These are phyloP conservation scores for Paratrypauchen microcephalus DNA, from an alignment of 2,797 vertebrate species.

Conservation along the genomic window DNA sequence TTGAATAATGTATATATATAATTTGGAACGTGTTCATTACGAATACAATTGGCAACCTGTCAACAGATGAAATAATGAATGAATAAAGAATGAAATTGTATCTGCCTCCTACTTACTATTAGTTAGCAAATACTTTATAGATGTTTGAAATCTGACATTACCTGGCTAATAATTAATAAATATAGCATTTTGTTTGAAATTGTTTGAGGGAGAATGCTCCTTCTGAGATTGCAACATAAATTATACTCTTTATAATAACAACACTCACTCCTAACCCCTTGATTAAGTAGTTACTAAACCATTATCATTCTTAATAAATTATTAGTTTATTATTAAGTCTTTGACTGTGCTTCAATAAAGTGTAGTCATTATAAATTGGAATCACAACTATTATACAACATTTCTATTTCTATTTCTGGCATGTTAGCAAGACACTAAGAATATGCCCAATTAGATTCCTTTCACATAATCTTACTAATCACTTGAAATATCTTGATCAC, in stretches of 20 bases:
- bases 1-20: slow-evolving; percentile 12
- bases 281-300: too few relatives aligned
- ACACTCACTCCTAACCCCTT: too few relatives aligned
- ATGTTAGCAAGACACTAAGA: too few relatives aligned
- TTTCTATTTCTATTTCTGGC: too few relatives aligned
- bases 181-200: background rate
- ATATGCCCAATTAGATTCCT: too few relatives aligned
- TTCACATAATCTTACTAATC: background rate
- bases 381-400: too few relatives aligned
- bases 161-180: background rate
- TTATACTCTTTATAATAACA: too few relatives aligned
- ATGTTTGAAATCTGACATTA: background rate
- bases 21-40: background rate
- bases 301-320: too few relatives aligned
- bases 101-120: background rate
- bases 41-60: background rate
- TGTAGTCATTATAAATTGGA: too few relatives aligned
- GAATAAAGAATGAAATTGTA: too few relatives aligned
- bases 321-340: too few relatives aligned
- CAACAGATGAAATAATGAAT: background rate
- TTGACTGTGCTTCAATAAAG: too few relatives aligned
- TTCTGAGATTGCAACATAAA: background rate
- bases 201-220: background rate
- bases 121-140: background rate
- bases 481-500: background rate